A percentile compares a stretch with the other conserved stretches of the same genome.
Conservation (phyloP, 2,797 vertebrate genomes). For the Sebastes trivittatus region DNA sequence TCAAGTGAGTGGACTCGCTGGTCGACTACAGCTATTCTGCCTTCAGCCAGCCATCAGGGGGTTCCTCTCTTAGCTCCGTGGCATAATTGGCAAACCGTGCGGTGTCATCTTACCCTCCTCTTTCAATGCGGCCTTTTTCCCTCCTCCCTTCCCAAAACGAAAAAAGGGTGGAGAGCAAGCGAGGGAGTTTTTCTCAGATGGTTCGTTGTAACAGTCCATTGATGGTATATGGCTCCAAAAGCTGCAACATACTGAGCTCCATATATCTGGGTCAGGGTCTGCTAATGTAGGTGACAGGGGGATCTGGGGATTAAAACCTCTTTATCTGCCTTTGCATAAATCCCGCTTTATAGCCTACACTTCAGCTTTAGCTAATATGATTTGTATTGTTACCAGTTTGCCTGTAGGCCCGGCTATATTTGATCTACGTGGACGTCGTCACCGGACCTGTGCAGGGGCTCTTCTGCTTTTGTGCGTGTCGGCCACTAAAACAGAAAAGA, state of each 20-base stretch:
- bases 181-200: conserved; percentile 39
- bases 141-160: conserved; percentile 50
- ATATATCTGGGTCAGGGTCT: conserved; percentile 84
- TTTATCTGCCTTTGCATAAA: conserved; percentile 84
- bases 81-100: conserved; percentile 71
- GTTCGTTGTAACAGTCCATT: conserved; percentile 36
- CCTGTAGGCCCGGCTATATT: conserved; percentile 48
- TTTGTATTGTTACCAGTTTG: conserved; percentile 74
- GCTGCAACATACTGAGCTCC: conserved; percentile 54
- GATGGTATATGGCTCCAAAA: conserved; percentile 43
- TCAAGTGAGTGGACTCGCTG: conserved; percentile 11
- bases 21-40: conserved; percentile 43
- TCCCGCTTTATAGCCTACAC: conserved; percentile 77
- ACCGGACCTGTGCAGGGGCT: conserved; percentile 28
- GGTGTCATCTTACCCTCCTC: conserved; percentile 79
- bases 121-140: conserved; percentile 71
- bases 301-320: conserved; percentile 83
- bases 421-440: conserved; percentile 43
- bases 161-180: conserved; percentile 32
- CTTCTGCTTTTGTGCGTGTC: conserved; percentile 34
- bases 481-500: conserved; percentile 10
- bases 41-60: conserved; percentile 54
- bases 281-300: conserved; percentile 83
- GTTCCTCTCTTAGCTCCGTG: conserved; percentile 68
- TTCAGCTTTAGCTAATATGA: conserved; percentile 79